phyloP scores from a whole-genome alignment of 1,140 invertebrate species.

The Nylanderia fulva region DNA sequence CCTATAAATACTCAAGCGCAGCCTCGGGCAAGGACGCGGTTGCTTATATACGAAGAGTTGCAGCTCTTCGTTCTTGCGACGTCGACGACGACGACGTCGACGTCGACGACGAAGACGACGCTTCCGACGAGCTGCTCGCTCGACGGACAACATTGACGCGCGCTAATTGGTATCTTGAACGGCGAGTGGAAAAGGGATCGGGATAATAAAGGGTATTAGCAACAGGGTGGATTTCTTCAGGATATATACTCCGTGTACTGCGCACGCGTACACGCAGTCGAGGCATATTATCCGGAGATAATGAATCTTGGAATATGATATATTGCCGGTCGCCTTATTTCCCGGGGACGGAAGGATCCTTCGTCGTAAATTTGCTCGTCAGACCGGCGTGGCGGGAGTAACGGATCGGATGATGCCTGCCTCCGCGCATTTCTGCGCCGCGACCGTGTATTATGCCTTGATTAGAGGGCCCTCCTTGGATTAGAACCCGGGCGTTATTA shows the following conservation, averaged over 20 bases:
- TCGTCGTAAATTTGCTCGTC: slow-evolving; percentile 56
- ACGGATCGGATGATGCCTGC: slow-evolving; percentile 67
- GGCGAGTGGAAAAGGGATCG: slow-evolving; percentile 41
- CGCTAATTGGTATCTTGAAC: slow-evolving; percentile 70
- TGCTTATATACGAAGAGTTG: slow-evolving; percentile 59
- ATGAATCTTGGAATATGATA: slow-evolving; percentile 66
- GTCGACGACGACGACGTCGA: slow-evolving; percentile 37
- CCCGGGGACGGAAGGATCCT: slow-evolving; percentile 47
- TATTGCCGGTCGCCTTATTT: slow-evolving; percentile 51
- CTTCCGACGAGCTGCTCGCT: slow-evolving; percentile 56
- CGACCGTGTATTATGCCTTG: slow-evolving; percentile 20
- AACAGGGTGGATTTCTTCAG: slow-evolving; percentile 56
- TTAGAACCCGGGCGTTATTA: slow-evolving; percentile 41
- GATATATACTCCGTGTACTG: slow-evolving; percentile 13
- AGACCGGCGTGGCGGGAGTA: slow-evolving; percentile 48
- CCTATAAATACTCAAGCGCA: slow-evolving; percentile 74
- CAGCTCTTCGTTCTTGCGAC: slow-evolving; percentile 58
- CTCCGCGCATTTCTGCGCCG: slow-evolving; percentile 19
- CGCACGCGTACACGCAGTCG: slow-evolving; percentile 13
- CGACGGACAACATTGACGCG: slow-evolving; percentile 48
- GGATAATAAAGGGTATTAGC: slow-evolving; percentile 66
- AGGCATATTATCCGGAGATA: slow-evolving; percentile 63
- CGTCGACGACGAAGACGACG: slow-evolving; percentile 33
- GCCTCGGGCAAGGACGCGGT: slow-evolving; percentile 77
- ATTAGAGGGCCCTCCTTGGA: background rate